These are phyloP conservation scores for Nudaria mundana DNA, from an alignment of 2,888 invertebrate genomes.

Conservation along the genomic window DNA sequence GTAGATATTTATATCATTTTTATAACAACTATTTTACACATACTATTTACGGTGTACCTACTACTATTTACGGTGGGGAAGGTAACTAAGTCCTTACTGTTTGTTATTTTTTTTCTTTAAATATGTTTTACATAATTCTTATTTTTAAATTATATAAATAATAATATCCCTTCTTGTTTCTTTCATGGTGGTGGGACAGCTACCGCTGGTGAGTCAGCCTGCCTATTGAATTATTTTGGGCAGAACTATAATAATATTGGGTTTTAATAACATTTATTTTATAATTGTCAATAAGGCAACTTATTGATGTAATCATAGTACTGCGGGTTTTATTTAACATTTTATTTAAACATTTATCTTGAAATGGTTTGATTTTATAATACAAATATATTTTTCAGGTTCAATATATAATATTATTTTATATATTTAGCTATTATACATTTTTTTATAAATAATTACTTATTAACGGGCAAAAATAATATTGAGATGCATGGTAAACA, in stretches of 20 bases:
- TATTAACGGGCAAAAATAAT: background rate
- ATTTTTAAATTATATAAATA: background rate
- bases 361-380: background rate
- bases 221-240: slow-evolving; percentile 45
- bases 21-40: no score
- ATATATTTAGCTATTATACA: no score
- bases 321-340: slow-evolving; percentile 7
- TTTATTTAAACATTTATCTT: background rate
- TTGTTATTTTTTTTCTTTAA: no score
- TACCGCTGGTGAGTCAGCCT: slow-evolving; percentile 72
- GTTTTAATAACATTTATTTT: slow-evolving; percentile 26
- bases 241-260: slow-evolving; percentile 30
- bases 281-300: no score
- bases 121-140: no score
- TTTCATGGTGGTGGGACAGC: slow-evolving; percentile 78
- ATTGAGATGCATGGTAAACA: background rate
- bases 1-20: no score
- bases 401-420: background rate
- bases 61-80: no score
- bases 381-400: slow-evolving; percentile 1
- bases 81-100: no score
- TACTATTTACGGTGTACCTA: no score
- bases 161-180: slow-evolving; percentile 48
- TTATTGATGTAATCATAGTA: no score
- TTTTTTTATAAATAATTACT: no score